phyloP scores from a whole-genome alignment of 92 coral and sea anemone genomes.

The Paramuricea clavata region DNA sequence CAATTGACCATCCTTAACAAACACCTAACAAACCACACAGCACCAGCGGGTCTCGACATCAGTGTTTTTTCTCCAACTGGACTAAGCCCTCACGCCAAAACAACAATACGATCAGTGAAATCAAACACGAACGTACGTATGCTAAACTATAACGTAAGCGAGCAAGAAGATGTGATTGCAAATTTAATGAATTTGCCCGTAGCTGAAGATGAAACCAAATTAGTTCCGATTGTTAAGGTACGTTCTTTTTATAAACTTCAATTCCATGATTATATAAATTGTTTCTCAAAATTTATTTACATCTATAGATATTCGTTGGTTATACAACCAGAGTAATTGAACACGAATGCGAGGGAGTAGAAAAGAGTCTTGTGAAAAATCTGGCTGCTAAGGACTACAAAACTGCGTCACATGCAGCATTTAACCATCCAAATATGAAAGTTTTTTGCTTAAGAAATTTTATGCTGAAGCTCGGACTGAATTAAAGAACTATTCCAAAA shows the following conservation, averaged over 20 bases:
- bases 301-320: background rate
- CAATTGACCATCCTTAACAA: too few relatives aligned
- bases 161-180: slow-evolving; percentile 6
- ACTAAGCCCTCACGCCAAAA: background rate
- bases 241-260: too few relatives aligned
- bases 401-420: slow-evolving; percentile 30
- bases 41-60: too few relatives aligned
- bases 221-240: background rate
- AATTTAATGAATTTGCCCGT: slow-evolving; percentile 57
- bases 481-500: slow-evolving; percentile 35
- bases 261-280: too few relatives aligned
- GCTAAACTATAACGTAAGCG: too few relatives aligned
- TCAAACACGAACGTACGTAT: background rate
- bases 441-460: slow-evolving; percentile 26
- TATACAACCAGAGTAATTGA: slow-evolving; percentile 36
- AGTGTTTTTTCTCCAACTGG: slow-evolving; percentile 23
- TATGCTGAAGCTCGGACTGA: slow-evolving; percentile 28
- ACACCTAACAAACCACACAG: too few relatives aligned
- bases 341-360: slow-evolving; percentile 46
- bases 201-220: background rate
- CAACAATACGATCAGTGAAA: background rate
- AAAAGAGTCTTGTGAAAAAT: slow-evolving; percentile 42
- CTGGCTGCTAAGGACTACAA: slow-evolving; percentile 31
- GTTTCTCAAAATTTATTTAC: background rate
- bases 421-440: slow-evolving; percentile 5